These are phyloP conservation scores for Pammene aurita DNA, from an alignment of 2,888 invertebrate species.

Conservation along the genomic window DNA sequence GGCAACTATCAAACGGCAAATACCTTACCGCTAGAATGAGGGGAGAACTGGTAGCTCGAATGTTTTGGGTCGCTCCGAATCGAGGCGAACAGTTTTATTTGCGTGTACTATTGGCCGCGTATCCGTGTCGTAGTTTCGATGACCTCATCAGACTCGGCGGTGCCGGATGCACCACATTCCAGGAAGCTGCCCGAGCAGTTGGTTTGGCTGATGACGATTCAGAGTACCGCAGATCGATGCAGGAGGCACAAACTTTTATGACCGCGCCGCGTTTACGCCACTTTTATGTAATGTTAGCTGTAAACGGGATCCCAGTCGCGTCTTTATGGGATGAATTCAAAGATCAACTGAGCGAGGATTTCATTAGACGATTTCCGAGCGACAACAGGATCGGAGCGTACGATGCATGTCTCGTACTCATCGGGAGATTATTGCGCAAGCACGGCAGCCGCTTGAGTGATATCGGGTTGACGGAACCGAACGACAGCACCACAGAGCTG, in stretches of 20 bases:
- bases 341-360: conserved; percentile 23
- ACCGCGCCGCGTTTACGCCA: conserved; percentile 37
- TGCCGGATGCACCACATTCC: conserved; percentile 42
- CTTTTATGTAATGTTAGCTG: conserved; percentile 36
- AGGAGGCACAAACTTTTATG: conserved; percentile 39
- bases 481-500: conserved; percentile 1
- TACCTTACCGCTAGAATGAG: not conserved
- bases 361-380: conserved; percentile 7
- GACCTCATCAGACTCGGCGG: conserved; percentile 41
- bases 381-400: not conserved
- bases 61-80: conserved; percentile 41
- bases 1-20: conserved; percentile 3
- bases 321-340: conserved; percentile 29
- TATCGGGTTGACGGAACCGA: not conserved
- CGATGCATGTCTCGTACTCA: conserved; percentile 6
- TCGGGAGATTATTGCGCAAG: conserved; percentile 24
- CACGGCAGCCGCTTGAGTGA: conserved; percentile 6
- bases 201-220: conserved; percentile 41
- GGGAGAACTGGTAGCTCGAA: conserved; percentile 34
- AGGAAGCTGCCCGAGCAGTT: conserved; percentile 42
- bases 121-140: conserved; percentile 35
- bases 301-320: conserved; percentile 34
- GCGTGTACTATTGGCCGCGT: conserved; percentile 29
- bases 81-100: conserved; percentile 42
- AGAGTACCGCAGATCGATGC: conserved; percentile 37